Evolutionary conservation across 1,140 invertebrate species (phyloP), one percentile per base, ranked within the genome.

Genomic region (Drosophila pseudoobscura): DNA sequence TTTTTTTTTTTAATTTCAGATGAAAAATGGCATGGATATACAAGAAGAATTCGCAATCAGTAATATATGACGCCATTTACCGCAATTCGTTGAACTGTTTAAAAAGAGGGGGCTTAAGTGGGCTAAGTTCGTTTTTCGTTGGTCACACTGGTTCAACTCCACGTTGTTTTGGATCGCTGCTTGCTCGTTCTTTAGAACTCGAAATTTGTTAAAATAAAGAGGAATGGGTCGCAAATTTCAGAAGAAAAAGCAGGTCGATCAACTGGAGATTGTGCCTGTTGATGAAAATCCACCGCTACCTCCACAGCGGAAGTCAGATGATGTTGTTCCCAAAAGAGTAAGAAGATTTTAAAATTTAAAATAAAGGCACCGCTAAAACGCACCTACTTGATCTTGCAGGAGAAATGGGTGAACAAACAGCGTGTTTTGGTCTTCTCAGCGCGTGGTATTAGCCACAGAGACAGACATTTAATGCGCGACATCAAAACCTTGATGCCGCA

Each of bases 381-480:
- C 5, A 13, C 3, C 1, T 11, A 39, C 41, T 49, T 73, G 24
- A 65, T 63, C 68, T 92, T 93, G 29, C 75, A 96, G 96, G 91
- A 93, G 20, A 96, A 95, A 94, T 99, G 99, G 98, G 95, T 94
- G 39, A 99, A 99, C 92, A 96, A 95, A 87, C 97, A 99, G 92
- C 93, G 98, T 69, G 96, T 99, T 8, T 92, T 99, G 20, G 94
- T 99, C 2, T 96, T 99, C 92, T 95, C 96, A 43, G 97, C 97
- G 3, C 93, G 99, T 79, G 98, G 98, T 39, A 98, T 99, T 17
- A 96, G 95, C 75, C 95, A 96, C 78, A 93, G 97, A 51, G 96
- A 98, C 92, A 94, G 99, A 3, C 98, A 99, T 93, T 92, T 99
- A 3, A 99, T 99, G 97, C 95, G 97, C 78, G 98, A 99, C 92